Conservation (phyloP, 2,888 invertebrate genomes). For the Fabriciana adippe region DNA sequence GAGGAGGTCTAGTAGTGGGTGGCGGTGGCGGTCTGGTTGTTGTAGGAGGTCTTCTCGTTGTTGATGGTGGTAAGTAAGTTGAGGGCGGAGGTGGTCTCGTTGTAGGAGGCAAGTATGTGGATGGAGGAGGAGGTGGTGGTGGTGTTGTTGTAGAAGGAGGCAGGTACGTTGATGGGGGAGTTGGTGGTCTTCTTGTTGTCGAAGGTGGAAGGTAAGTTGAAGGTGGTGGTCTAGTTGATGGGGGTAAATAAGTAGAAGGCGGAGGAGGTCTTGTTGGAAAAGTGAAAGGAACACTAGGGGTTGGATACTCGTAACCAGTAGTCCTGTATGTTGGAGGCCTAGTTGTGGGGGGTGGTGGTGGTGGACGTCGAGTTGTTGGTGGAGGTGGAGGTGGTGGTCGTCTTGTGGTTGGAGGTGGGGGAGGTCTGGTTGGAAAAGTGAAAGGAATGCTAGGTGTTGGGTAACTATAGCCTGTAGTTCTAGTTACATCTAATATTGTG, state of each 20-base stretch:
- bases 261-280: slow-evolving; percentile 43
- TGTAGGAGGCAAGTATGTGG: slow-evolving; percentile 25
- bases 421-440: slow-evolving; percentile 32
- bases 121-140: slow-evolving; percentile 27
- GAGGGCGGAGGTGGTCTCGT: slow-evolving; percentile 26
- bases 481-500: slow-evolving; percentile 31
- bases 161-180: neutral
- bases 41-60: slow-evolving; percentile 26
- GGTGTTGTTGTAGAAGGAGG: slow-evolving; percentile 26
- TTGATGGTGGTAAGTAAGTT: slow-evolving; percentile 24
- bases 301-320: slow-evolving; percentile 56
- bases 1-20: slow-evolving; percentile 31
- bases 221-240: slow-evolving; percentile 23
- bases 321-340: slow-evolving; percentile 43
- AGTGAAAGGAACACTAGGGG: slow-evolving; percentile 48
- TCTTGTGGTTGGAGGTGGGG: slow-evolving; percentile 29
- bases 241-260: slow-evolving; percentile 22
- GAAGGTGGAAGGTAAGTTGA: slow-evolving; percentile 21
- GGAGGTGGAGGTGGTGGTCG: slow-evolving; percentile 35
- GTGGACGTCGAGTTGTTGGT: slow-evolving; percentile 21
- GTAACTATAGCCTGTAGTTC: slow-evolving; percentile 44
- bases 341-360: slow-evolving; percentile 28
- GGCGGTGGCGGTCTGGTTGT: slow-evolving; percentile 29
- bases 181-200: slow-evolving; percentile 15
- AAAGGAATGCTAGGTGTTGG: slow-evolving; percentile 42